Evolutionary conservation across 2,888 invertebrate genomes (phyloP).

Genomic region (Temnothorax unifasciatus): DNA sequence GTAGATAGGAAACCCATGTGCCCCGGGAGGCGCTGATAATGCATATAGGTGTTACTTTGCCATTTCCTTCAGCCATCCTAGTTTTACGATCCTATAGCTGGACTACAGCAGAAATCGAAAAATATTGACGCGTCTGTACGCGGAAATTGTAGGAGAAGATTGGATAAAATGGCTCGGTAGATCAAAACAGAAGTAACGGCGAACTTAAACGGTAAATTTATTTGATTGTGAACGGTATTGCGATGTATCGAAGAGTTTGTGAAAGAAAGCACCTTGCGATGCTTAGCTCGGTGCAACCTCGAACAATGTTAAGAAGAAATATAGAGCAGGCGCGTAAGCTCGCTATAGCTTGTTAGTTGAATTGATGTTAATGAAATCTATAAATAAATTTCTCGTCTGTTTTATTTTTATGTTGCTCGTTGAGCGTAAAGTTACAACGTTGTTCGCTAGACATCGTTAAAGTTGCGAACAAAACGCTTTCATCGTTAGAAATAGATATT

Average conservation of each 20-base stretch:
- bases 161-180: conserved; percentile 1
- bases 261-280: not conserved
- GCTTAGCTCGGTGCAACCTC: not conserved
- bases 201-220: not conserved
- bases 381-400: conserved; percentile 1
- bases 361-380: conserved; percentile 25
- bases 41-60: conserved; percentile 42
- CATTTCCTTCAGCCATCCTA: conserved; percentile 36
- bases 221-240: not conserved
- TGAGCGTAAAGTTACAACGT: conserved; percentile 13
- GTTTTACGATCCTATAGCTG: not conserved
- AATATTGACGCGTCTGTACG: conserved; percentile 19
- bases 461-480: not conserved
- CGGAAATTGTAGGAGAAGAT: conserved; percentile 30
- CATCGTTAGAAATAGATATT: conserved; percentile 4
- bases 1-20: conserved; percentile 34
- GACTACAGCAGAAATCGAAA: conserved; percentile 26
- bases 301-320: not conserved
- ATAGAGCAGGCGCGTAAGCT: not conserved
- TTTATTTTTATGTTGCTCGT: conserved; percentile 10
- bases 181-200: conserved; percentile 3
- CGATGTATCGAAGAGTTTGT: not conserved
- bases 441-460: not conserved
- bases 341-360: not conserved
- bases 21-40: conserved; percentile 36